Evolutionary conservation across 2,888 invertebrate genomes (phyloP).

Genomic region (Atrina japonica): DNA sequence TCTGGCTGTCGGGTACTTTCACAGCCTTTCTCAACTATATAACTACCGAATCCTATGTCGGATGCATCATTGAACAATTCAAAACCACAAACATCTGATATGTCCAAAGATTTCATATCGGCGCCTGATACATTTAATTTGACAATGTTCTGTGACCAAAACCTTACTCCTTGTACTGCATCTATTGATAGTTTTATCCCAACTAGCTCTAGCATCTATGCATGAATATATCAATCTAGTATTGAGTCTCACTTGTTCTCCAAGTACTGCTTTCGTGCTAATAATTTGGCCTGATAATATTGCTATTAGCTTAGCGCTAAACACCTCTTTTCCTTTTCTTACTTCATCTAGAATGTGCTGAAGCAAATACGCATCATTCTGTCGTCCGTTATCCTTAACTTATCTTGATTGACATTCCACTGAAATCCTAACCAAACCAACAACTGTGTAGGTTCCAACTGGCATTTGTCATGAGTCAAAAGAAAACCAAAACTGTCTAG

Average conservation of each 20-base stretch:
- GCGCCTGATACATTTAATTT: constrained; percentile 24
- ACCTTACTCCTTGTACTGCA: constrained; percentile 27
- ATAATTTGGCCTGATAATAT: constrained; percentile 30
- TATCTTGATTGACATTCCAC: constrained; percentile 32
- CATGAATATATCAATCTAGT: constrained; percentile 30
- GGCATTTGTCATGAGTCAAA: constrained; percentile 9
- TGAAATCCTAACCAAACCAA: constrained; percentile 31
- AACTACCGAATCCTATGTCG: constrained; percentile 34
- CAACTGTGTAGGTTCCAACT: constrained; percentile 29
- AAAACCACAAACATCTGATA: constrained; percentile 2
- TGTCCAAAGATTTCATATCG: not conserved
- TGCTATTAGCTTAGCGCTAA: constrained; percentile 27
- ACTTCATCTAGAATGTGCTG: not conserved
- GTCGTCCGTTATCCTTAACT: constrained; percentile 17
- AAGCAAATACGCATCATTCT: constrained; percentile 9
- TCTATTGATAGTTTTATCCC: constrained; percentile 14
- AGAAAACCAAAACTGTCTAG: constrained; percentile 15
- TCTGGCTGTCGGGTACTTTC: not conserved
- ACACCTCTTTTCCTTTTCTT: not conserved
- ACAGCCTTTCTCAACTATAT: not conserved
- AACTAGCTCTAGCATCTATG: constrained; percentile 20
- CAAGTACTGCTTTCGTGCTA: constrained; percentile 23
- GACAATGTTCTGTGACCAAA: constrained; percentile 24
- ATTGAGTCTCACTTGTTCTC: constrained; percentile 23
- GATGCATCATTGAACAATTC: constrained; percentile 30